A percentile compares a stretch with the other conserved stretches of the same genome.
phyloP scores from a whole-genome alignment of 2,888 invertebrate genomes.

The Troides aeacus region DNA sequence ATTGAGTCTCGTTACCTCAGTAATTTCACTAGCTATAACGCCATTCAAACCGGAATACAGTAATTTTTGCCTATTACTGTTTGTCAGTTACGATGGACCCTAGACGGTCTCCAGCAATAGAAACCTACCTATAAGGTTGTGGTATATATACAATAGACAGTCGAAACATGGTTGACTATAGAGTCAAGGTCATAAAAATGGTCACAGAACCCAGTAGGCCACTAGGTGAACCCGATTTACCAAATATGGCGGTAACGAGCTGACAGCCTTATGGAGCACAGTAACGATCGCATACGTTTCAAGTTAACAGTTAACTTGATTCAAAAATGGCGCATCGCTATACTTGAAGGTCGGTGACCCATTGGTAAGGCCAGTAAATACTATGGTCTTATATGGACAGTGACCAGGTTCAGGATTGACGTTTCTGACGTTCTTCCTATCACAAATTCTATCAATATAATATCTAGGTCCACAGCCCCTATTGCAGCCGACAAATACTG shows the following conservation, averaged over 20 bases:
- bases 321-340: slow-evolving; percentile 1
- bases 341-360: neutral
- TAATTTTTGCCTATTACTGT: too few relatives aligned
- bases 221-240: slow-evolving; percentile 16
- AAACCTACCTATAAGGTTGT: too few relatives aligned
- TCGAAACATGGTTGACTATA: neutral
- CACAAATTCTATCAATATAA: too few relatives aligned
- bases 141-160: too few relatives aligned
- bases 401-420: neutral
- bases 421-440: neutral
- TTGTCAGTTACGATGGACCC: too few relatives aligned
- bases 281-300: neutral
- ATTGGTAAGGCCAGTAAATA: slow-evolving; percentile 3
- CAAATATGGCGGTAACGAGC: slow-evolving; percentile 23
- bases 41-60: too few relatives aligned
- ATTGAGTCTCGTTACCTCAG: too few relatives aligned
- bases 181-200: slow-evolving; percentile 16
- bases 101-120: too few relatives aligned
- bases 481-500: too few relatives aligned
- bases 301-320: slow-evolving; percentile 20
- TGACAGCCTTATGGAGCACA: slow-evolving; percentile 9
- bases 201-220: slow-evolving; percentile 9
- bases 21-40: too few relatives aligned
- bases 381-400: neutral
- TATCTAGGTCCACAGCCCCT: too few relatives aligned